phyloP scores from a whole-genome alignment of 2,888 invertebrate species.

The Drosophila ezoana region DNA sequence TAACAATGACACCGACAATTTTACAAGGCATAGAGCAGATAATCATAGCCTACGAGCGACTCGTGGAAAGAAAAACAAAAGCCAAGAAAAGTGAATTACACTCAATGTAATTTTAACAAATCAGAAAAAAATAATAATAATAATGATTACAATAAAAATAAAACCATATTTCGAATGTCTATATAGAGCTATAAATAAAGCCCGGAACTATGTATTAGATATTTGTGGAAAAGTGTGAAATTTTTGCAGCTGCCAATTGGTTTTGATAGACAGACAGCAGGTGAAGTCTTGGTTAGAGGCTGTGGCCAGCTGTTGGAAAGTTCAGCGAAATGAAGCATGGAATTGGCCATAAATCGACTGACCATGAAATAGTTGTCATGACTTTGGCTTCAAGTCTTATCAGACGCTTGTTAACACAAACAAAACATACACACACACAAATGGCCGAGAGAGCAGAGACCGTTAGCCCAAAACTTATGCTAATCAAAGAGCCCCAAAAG shows the following conservation, averaged over 20 bases:
- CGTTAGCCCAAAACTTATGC: slow-evolving; percentile 60
- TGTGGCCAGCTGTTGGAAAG: slow-evolving; percentile 32
- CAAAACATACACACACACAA: neutral
- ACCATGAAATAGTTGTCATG: slow-evolving; percentile 46
- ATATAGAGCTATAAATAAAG: neutral
- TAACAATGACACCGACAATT: slow-evolving; percentile 76
- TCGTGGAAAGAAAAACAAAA: slow-evolving; percentile 29
- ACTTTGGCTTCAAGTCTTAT: slow-evolving; percentile 31
- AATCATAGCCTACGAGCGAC: slow-evolving; percentile 52
- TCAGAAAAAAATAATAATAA: slow-evolving; percentile 27
- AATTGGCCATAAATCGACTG: slow-evolving; percentile 42
- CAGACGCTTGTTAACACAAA: slow-evolving; percentile 18
- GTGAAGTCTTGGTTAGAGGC: slow-evolving; percentile 2
- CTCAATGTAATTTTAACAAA: slow-evolving; percentile 67
- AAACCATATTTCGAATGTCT: slow-evolving; percentile 13
- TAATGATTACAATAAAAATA: neutral
- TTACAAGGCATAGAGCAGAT: slow-evolving; percentile 77
- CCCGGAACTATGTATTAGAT: slow-evolving; percentile 28
- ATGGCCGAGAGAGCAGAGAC: slow-evolving; percentile 37
- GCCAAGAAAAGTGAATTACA: slow-evolving; percentile 73
- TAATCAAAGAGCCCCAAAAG: slow-evolving; percentile 51
- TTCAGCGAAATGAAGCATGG: slow-evolving; percentile 36
- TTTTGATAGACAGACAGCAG: slow-evolving; percentile 17
- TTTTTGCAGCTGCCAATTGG: slow-evolving; percentile 44
- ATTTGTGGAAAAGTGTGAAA: slow-evolving; percentile 52